phyloP scores from a whole-genome alignment of 2,888 invertebrate species.

The Sinotaia quadrata region DNA sequence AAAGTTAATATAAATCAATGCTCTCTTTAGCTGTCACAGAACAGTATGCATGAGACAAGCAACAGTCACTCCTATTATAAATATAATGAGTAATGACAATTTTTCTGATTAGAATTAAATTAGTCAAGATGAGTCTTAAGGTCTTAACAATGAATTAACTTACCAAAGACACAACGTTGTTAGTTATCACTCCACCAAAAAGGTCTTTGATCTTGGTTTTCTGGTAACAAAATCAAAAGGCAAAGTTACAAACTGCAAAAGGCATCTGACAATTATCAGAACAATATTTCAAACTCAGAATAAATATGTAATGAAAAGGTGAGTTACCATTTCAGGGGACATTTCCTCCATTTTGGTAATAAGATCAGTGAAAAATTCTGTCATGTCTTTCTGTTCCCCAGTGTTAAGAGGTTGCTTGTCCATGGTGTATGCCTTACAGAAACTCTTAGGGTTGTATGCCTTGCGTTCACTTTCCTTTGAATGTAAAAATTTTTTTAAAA shows the following conservation, averaged over 20 bases:
- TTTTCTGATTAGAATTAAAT: no score
- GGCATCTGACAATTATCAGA: not conserved
- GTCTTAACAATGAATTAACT: no score
- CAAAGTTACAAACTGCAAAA: conserved; percentile 3
- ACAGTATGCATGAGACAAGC: no score
- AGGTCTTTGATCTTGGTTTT: conserved; percentile 90
- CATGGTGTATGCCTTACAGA: conserved; percentile 97
- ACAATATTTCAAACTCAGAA: no score
- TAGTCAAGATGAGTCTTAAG: no score
- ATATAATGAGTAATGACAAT: no score
- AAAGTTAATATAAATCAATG: no score
- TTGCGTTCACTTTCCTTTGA: conserved; percentile 90
- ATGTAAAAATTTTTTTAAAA: conserved; percentile 13
- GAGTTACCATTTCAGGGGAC: conserved; percentile 81
- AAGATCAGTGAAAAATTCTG: conserved; percentile 96
- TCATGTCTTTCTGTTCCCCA: conserved; percentile 98
- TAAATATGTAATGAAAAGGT: no score
- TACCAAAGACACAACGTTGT: conserved; percentile 93
- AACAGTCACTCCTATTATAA: no score
- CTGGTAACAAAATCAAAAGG: conserved; percentile 54
- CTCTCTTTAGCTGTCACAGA: no score
- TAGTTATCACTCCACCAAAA: conserved; percentile 94
- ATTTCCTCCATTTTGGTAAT: conserved; percentile 96
- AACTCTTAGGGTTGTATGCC: conserved; percentile 94
- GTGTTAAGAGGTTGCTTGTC: conserved; percentile 96